Evolutionary conservation across 2,797 vertebrate genomes (phyloP), one percentile per base, ranked within the genome.

Genomic region (Poecilia picta): DNA sequence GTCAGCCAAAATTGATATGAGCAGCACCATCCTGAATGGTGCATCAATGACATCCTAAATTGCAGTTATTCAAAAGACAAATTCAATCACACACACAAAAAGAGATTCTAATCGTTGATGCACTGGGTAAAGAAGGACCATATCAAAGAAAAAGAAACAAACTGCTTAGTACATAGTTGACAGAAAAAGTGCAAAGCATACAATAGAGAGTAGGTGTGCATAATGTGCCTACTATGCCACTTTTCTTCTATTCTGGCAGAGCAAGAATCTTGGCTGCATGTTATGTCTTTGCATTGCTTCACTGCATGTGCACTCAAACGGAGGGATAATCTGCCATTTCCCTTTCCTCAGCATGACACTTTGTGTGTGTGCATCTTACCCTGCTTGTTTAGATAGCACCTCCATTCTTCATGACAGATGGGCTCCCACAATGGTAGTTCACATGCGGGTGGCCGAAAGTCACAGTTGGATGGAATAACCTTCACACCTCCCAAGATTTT

Each of bases 401-500:
- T 78, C 78, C 68, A 83, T 84, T 85, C 76, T 81, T 70, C 86
- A 89, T 80, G 90, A 92, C 95, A 95, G 95, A 95, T 95, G 95
- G 92, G 79, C 62, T 89, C 88, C 83, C 86, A 90, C 72, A 80
- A 91, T 75, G 78, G 85, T 84, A 59, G 89, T 89, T 93, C 91
- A 90, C 80, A 83, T 81, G 83, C 76, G 76, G 83, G 75, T 74
- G 77, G 89, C 83, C 81, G 55, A 89, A 89, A 90, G 92, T 92
- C 85, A 84, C 81, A 92, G 89, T 93, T 93, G 94, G 93, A 93
- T 64, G 76, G 80, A 43, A 90, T 79, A 91, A 90, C 92, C 90
- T 89, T 91, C 87, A 89, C 82, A 89, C 87, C 79, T 82, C 87
- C 88, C 81, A 86, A 87, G 78, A 86, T 72, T 87, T 81, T 83